phyloP scores from a whole-genome alignment of 2,113 vertebrate species.

The Orientallactaga bullata region DNA sequence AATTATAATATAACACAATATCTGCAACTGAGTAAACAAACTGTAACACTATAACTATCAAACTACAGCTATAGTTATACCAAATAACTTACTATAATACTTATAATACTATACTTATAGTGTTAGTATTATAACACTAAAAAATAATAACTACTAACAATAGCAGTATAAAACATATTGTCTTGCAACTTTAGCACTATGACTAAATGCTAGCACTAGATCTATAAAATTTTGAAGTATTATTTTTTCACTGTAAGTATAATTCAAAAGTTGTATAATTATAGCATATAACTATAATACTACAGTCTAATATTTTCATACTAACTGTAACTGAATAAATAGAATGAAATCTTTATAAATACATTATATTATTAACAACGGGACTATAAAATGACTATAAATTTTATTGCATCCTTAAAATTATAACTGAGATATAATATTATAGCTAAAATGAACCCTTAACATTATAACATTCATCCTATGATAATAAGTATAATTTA shows the following conservation, averaged over 20 bases:
- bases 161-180: background rate
- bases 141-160: background rate
- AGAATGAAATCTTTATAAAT: background rate
- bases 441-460: background rate
- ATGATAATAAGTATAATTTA: background rate
- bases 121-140: background rate
- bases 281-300: background rate
- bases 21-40: background rate
- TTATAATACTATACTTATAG: background rate
- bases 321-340: background rate
- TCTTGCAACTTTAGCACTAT: background rate
- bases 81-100: no score
- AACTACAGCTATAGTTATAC: no score
- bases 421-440: background rate
- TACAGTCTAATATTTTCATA: conserved; percentile 18
- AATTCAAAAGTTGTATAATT: background rate
- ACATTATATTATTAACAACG: background rate
- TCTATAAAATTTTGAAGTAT: background rate
- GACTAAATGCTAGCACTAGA: background rate
- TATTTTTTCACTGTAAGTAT: background rate
- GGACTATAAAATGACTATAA: conserved; percentile 9
- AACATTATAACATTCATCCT: background rate
- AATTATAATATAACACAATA: background rate
- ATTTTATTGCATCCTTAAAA: background rate
- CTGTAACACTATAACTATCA: background rate